Conservation (phyloP, 1,140 invertebrate genomes). For the Bicyclus anynana region DNA sequence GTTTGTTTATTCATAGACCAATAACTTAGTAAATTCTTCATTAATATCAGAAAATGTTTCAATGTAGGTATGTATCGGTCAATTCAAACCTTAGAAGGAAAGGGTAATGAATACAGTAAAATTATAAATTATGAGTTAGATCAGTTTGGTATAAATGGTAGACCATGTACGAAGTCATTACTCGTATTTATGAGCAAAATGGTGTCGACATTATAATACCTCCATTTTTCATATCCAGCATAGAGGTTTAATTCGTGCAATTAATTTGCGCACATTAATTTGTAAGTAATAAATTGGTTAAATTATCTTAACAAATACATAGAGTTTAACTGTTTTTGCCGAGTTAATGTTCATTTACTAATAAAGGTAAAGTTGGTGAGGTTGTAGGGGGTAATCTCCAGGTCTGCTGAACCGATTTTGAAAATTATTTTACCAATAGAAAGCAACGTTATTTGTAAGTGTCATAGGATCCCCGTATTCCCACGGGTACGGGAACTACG, state of each 20-base stretch:
- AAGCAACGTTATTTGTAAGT: no score
- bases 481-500: no score
- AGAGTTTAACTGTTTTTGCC: not conserved
- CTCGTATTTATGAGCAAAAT: constrained; percentile 42
- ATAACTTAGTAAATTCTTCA: no score
- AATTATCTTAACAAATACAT: constrained; percentile 2
- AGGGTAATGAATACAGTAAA: not conserved
- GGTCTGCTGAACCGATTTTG: no score
- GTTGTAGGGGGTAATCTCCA: no score
- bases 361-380: not conserved
- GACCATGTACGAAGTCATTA: not conserved
- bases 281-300: constrained; percentile 10
- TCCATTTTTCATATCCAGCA: constrained; percentile 44
- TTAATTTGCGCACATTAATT: constrained; percentile 24
- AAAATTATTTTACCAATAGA: no score
- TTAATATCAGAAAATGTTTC: no score
- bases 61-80: no score
- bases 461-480: no score
- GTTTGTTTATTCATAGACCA: no score
- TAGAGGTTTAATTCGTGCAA: constrained; percentile 51
- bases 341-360: no score
- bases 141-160: not conserved
- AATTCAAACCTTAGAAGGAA: no score
- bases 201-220: constrained; percentile 50
- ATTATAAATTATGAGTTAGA: not conserved